Evolutionary conservation across 2,113 vertebrate species (phyloP).

Genomic region (Cariama cristata): DNA sequence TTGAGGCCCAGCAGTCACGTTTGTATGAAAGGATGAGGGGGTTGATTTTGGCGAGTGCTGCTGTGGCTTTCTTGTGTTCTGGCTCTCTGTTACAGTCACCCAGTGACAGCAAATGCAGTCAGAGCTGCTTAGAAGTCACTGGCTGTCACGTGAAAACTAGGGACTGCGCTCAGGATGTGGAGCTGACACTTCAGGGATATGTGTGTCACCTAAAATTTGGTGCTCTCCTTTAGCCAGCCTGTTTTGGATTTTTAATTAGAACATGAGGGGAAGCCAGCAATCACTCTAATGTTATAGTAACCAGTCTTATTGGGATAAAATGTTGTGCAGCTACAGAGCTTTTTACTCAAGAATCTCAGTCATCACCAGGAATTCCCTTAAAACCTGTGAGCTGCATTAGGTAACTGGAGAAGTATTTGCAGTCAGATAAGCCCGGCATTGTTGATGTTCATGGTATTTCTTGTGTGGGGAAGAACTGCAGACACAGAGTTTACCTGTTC

Average conservation of each 20-base stretch:
- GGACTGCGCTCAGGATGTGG: background rate
- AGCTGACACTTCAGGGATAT: background rate
- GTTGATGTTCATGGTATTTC: background rate
- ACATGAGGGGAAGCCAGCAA: background rate
- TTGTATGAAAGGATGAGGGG: background rate
- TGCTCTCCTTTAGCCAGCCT: background rate
- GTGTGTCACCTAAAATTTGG: background rate
- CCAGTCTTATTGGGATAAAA: background rate
- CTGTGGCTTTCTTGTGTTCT: background rate
- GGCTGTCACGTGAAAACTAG: background rate
- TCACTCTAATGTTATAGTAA: background rate
- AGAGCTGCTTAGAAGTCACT: background rate
- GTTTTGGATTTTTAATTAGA: slow-evolving; percentile 1
- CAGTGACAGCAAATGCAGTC: background rate
- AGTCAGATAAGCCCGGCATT: background rate
- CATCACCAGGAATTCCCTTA: background rate
- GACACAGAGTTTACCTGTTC: background rate
- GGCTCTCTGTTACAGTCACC: background rate
- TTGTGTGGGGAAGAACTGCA: background rate
- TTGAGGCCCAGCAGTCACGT: background rate
- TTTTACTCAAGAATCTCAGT: background rate
- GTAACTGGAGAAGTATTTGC: background rate
- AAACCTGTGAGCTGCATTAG: background rate
- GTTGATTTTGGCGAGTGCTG: background rate
- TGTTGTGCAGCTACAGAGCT: background rate